phyloP scores from a whole-genome alignment of 2,113 vertebrate genomes.

The Amblyornis subalaris region DNA sequence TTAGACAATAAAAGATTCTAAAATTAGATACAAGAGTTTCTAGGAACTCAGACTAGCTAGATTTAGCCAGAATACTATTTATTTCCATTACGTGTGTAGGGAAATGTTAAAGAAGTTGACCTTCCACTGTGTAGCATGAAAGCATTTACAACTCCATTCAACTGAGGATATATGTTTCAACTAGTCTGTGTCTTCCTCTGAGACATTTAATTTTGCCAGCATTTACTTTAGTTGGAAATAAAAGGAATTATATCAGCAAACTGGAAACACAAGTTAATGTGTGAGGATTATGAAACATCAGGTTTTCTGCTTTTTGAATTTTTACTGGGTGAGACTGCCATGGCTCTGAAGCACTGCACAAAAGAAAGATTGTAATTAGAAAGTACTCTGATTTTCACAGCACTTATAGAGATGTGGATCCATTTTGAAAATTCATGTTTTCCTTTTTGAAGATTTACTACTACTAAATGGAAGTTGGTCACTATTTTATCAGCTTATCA shows the following conservation, averaged over 20 bases:
- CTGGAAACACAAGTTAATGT: background rate
- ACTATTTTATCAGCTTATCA: background rate
- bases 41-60: background rate
- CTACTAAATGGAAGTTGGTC: background rate
- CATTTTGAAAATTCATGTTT: background rate
- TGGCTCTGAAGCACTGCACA: background rate
- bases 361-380: background rate
- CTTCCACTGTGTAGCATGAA: background rate
- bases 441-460: background rate
- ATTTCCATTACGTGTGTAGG: background rate
- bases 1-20: background rate
- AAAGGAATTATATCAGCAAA: background rate
- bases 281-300: background rate
- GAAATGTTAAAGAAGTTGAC: conserved; percentile 9
- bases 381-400: background rate
- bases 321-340: background rate
- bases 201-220: background rate
- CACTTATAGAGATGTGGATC: background rate
- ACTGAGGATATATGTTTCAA: background rate
- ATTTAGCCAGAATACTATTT: background rate
- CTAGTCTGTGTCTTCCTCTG: background rate
- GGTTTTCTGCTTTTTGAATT: background rate
- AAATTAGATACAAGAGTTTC: background rate
- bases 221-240: background rate
- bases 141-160: conserved; percentile 9